Evolutionary conservation across 2,888 invertebrate species (phyloP).

Genomic region (Cheilosia scutellata): DNA sequence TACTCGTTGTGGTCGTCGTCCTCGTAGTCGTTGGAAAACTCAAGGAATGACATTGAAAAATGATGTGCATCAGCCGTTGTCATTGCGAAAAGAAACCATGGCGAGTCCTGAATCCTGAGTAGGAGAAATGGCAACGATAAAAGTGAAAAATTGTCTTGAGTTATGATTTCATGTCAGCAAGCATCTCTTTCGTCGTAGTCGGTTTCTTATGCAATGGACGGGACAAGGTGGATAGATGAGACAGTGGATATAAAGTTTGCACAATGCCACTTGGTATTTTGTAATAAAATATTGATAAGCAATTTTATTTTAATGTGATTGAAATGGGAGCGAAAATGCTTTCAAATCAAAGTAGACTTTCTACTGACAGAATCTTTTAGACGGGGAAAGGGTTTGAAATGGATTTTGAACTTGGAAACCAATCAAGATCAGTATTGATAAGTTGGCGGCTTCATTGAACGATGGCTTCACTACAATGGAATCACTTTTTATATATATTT

Average conservation of each 20-base stretch:
- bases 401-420: too few relatives aligned
- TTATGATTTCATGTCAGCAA: constrained; percentile 69
- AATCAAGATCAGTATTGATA: too few relatives aligned
- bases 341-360: background rate
- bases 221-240: background rate
- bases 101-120: background rate
- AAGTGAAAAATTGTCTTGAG: constrained; percentile 66
- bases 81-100: constrained; percentile 4
- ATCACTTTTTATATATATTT: too few relatives aligned
- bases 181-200: constrained; percentile 38
- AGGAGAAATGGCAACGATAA: constrained; percentile 38
- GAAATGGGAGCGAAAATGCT: background rate
- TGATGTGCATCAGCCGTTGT: constrained; percentile 56
- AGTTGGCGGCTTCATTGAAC: too few relatives aligned
- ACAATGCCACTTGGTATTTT: too few relatives aligned
- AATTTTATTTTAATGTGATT: constrained; percentile 9
- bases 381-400: too few relatives aligned
- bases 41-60: constrained; percentile 53
- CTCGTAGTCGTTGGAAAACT: constrained; percentile 1
- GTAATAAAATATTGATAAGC: constrained; percentile 12
- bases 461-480: too few relatives aligned
- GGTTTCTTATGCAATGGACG: constrained; percentile 29
- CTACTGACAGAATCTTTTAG: too few relatives aligned
- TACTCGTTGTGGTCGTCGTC: background rate
- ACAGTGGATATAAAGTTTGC: background rate